Base-by-base conservation (phyloP, 2,888 invertebrate genomes). In the Drosophila conformis region DNA sequence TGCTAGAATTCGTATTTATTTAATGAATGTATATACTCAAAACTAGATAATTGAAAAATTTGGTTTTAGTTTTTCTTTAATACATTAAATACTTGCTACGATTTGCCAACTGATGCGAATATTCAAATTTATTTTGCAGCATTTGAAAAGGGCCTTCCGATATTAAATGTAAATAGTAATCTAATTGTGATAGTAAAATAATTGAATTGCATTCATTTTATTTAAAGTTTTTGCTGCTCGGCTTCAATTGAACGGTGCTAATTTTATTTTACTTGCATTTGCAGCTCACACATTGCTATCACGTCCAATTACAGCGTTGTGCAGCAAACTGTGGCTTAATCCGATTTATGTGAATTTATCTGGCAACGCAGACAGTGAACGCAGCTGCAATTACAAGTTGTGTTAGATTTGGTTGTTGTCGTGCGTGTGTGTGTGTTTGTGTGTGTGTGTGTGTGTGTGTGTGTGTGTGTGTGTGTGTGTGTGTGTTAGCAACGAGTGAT, bases 261-360 rank as follows among this genome's bases (percentile, higher is more conserved):
- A 46, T 46, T 21, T 46, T 46, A 46, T 46, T 13, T 27, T 27
- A 40, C 29, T 48, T 60, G 21, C 35, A 52, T 36, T 40, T 15
- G 48, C 66, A 38, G 63, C 36, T n/a, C 13, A 57, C 60, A 60
- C 29, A 36, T 31, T 40, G 18, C 29, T n/a, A 10, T n/a, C 52
- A 48, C 52, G 36, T 53, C 46, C 27, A 29, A 65, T 38, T 40
- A 40, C 52, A 52, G 21, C 46, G 51, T 31, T 35, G 69, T 61
- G 61, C 75, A 51, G 57, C 67, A 67, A 71, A 65, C 69, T 83
- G 74, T 70, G 53, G 60, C 59, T 56, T 83, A 80, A 88, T 88
- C 81, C 81, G 74, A 80, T 83, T 88, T 86, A 83, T 80, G 86
- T 33, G 54, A 58, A 59, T 48, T 59, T 67, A 36, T 51, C 61